phyloP scores from a whole-genome alignment of 2,888 invertebrate genomes.

The Chloroclysta siterata region DNA sequence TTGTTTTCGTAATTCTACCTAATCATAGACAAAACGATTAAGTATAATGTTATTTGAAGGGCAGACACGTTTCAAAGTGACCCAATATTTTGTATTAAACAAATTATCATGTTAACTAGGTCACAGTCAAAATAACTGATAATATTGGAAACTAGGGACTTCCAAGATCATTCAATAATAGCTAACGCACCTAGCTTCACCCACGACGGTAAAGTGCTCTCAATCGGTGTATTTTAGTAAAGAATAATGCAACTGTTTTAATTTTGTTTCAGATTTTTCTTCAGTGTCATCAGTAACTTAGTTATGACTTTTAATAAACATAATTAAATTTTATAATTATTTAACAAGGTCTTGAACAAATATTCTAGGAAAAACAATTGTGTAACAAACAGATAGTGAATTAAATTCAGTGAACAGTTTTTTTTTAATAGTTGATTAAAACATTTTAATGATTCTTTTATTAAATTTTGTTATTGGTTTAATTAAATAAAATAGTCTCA shows the following conservation, averaged over 20 bases:
- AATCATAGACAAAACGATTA: too few species aligned
- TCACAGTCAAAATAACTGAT: not conserved
- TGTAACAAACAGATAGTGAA: too few species aligned
- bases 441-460: slow-evolving; percentile 2
- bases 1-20: not conserved
- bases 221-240: too few species aligned
- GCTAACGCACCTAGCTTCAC: not conserved
- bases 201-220: too few species aligned
- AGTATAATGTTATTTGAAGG: not conserved
- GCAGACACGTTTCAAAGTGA: not conserved
- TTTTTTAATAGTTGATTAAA: not conserved
- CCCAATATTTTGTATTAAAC: not conserved
- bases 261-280: slow-evolving; percentile 4
- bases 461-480: not conserved
- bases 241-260: not conserved
- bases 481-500: not conserved
- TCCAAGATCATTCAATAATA: not conserved
- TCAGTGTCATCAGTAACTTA: not conserved
- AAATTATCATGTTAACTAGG: not conserved
- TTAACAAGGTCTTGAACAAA: too few species aligned
- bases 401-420: too few species aligned
- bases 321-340: not conserved
- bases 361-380: too few species aligned
- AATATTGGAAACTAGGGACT: not conserved
- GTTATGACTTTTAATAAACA: not conserved